Evolutionary conservation across 2,113 vertebrate species (phyloP), one percentile per base, ranked within the genome.

Genomic region (Takifugu flavidus): DNA sequence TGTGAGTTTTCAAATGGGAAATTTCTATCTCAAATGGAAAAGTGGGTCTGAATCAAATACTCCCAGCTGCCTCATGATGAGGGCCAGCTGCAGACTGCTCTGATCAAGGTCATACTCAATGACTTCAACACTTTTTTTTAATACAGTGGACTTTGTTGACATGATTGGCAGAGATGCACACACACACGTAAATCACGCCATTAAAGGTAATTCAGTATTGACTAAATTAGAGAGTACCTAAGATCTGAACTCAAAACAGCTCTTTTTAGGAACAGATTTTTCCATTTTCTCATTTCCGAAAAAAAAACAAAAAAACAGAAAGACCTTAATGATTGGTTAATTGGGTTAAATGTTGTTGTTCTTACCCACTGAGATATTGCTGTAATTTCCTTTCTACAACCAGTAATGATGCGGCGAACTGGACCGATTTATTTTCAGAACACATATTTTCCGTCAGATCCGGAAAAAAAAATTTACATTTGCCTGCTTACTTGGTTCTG

Each of bases 31-130:
- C 78, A 87, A 82, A 85, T 82, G 79, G 83, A 86, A 87, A 79
- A 83, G 78, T 72, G 76, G 73, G 62, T 65, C 74, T 75, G 82
- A 83, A 85, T 87, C 78, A 86, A 84, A 79, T 65, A 73, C 73
- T 88, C 79, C 82, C 90, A 88, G 86, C 86, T 88, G 87, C 74
- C 57, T 70, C 6, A 14, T 85, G 87, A 86, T 86, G 85, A 80
- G 80, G 76, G 62, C 80, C 89, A 88, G 88, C 89, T 90, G 89
- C 66, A 78, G 74, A 63, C 74, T n/a, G 43, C 70, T 65, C 80
- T 70, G 79, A 89, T 86, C 68, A 74, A 82, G 80, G 82, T 80
- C 75, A 63, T 60, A 77, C 75, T 77, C 70, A 66, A 62, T 82
- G 74, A 79, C 87, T 86, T 86, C 76, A 83, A 67, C 78, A 79